phyloP scores from a whole-genome alignment of 2,113 vertebrate genomes.

The Scopus umbretta region DNA sequence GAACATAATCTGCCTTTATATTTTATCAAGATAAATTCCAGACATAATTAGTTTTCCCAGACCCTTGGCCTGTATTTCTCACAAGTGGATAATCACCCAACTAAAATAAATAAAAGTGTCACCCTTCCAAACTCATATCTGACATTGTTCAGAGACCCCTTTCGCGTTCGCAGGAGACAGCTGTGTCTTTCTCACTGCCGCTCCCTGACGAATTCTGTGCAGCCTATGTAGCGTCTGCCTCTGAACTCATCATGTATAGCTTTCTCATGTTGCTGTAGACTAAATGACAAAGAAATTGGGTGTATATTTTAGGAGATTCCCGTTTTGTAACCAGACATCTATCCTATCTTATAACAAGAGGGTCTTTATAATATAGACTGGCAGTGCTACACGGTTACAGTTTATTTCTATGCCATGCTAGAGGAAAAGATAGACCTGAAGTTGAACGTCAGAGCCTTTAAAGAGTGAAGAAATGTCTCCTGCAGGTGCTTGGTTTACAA shows the following conservation, averaged over 20 bases:
- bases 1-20: slow-evolving; percentile 2
- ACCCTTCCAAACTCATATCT: background rate
- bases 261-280: background rate
- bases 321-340: background rate
- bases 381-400: background rate
- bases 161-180: background rate
- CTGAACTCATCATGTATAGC: background rate
- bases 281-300: background rate
- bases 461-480: background rate
- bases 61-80: slow-evolving; percentile 4
- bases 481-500: background rate
- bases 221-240: background rate
- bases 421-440: background rate
- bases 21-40: slow-evolving; percentile 56
- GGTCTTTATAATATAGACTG: background rate
- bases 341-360: background rate
- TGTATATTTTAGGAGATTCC: background rate
- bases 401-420: background rate
- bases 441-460: background rate
- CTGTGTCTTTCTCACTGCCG: background rate
- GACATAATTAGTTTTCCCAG: slow-evolving; percentile 15
- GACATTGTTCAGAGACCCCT: background rate
- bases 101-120: slow-evolving; percentile 45
- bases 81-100: background rate
- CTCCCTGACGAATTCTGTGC: background rate